These are phyloP conservation scores for Pachyramphus minor DNA, from an alignment of 2,113 vertebrate genomes.

Conservation along the genomic window DNA sequence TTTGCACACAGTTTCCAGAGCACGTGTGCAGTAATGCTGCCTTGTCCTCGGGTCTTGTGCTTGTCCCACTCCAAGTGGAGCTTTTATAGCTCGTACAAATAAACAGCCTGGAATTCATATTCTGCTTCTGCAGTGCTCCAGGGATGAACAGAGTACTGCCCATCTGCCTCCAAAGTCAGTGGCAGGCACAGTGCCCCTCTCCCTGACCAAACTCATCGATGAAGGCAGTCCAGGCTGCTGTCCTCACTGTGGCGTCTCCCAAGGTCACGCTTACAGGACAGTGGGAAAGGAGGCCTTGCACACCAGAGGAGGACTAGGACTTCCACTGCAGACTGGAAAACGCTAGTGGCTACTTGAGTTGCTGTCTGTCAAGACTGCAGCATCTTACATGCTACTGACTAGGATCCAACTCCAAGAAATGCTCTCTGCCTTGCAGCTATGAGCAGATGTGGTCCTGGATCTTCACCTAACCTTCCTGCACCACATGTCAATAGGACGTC, in stretches of 20 bases:
- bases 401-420: neutral
- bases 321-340: neutral
- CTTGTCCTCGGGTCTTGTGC: neutral
- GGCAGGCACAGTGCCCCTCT: neutral
- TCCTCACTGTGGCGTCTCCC: neutral
- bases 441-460: neutral
- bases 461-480: neutral
- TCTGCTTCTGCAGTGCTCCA: neutral
- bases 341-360: neutral
- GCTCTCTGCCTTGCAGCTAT: neutral
- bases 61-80: neutral
- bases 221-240: neutral
- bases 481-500: fast-evolving
- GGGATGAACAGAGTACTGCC: neutral
- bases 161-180: neutral
- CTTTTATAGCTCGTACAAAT: neutral
- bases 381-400: neutral
- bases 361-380: neutral
- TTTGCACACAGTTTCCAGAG: neutral
- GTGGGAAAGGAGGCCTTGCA: neutral
- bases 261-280: neutral
- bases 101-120: neutral
- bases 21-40: neutral
- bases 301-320: neutral
- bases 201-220: neutral